Conservation (phyloP, 2,113 vertebrate genomes). For the Tamias sibiricus region DNA sequence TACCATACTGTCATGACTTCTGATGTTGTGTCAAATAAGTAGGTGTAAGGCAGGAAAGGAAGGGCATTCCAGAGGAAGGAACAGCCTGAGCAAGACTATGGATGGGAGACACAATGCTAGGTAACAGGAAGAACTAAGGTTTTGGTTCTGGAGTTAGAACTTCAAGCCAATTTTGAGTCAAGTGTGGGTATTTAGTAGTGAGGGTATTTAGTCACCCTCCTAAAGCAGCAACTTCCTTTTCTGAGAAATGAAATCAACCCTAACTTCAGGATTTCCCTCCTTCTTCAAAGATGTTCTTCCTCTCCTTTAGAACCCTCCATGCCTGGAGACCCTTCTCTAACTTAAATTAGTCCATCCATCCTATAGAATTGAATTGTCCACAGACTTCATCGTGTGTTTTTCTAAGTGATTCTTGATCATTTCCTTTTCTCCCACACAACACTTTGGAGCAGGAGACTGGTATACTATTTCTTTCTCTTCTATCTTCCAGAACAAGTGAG, state of each 20-base stretch:
- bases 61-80: not conserved
- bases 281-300: not conserved
- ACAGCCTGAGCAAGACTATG: not conserved
- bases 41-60: not conserved
- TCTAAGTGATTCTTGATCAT: slow-evolving; percentile 7
- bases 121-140: not conserved
- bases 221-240: slow-evolving; percentile 64
- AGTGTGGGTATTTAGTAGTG: not conserved
- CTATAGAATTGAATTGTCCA: not conserved
- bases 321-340: not conserved
- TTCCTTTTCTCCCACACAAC: not conserved
- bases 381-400: not conserved
- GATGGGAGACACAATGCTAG: not conserved
- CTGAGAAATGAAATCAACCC: slow-evolving; percentile 17
- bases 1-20: not conserved
- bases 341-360: not conserved
- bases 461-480: slow-evolving; percentile 41
- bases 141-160: not conserved
- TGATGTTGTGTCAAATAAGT: not conserved
- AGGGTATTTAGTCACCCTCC: slow-evolving; percentile 37
- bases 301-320: not conserved
- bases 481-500: not conserved
- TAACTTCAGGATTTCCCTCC: slow-evolving; percentile 54
- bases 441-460: not conserved
- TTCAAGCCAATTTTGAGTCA: slow-evolving; percentile 43